These are phyloP conservation scores for Cheumatopsyche charites DNA, from an alignment of 1,140 invertebrate species.

Conservation along the genomic window DNA sequence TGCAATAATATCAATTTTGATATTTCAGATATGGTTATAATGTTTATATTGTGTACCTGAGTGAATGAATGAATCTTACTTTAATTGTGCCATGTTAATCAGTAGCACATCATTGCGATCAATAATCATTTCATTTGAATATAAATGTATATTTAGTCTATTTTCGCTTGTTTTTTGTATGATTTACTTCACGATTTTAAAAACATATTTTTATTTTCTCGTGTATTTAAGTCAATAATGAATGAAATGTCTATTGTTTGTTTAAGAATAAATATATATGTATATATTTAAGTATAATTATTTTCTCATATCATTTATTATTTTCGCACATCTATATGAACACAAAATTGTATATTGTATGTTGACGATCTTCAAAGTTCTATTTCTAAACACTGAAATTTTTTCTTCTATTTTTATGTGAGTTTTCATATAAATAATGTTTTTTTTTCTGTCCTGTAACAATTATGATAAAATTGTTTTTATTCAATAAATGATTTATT, in stretches of 20 bases:
- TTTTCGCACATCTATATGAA: slow-evolving; percentile 3
- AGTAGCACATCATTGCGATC: too few species aligned
- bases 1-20: too few species aligned
- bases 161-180: too few species aligned
- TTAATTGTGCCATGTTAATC: too few species aligned
- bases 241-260: background rate
- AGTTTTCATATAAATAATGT: background rate
- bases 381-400: background rate
- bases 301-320: slow-evolving; percentile 21
- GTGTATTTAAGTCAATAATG: slow-evolving; percentile 8
- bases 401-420: background rate
- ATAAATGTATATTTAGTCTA: too few species aligned
- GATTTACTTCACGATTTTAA: too few species aligned
- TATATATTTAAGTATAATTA: background rate
- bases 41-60: too few species aligned
- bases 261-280: background rate
- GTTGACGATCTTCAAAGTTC: slow-evolving; percentile 17
- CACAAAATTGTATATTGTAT: slow-evolving; percentile 19
- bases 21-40: too few species aligned
- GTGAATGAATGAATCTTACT: too few species aligned
- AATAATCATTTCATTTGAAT: too few species aligned
- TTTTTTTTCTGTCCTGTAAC: background rate
- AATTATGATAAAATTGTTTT: background rate
- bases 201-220: background rate
- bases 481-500: background rate